Percentiles rank a stretch among this genome's conserved stretches.
These are phyloP conservation scores for Murina feae DNA, from an alignment of 2,113 vertebrate genomes.

Conservation along the genomic window DNA sequence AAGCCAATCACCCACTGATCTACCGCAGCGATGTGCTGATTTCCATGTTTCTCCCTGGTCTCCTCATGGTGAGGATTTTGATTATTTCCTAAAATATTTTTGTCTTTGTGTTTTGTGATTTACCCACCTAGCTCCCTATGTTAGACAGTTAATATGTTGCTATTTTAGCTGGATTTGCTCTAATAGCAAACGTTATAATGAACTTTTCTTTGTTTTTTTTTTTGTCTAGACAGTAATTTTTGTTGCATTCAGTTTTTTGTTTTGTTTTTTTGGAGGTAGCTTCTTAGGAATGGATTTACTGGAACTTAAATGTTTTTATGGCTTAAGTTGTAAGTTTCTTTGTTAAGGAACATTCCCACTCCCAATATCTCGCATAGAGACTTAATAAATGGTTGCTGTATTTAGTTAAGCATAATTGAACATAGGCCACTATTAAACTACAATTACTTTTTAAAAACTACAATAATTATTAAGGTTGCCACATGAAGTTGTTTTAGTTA, in stretches of 20 bases:
- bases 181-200: not conserved
- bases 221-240: not conserved
- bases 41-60: not conserved
- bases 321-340: not conserved
- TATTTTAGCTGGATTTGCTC: not conserved
- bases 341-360: not conserved
- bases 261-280: not conserved
- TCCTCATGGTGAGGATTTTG: not conserved
- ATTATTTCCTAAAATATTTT: not conserved
- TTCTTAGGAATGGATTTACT: not conserved
- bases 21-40: not conserved
- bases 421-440: not conserved
- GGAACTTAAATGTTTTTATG: not conserved
- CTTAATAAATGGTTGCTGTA: not conserved
- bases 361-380: not conserved
- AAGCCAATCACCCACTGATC: not conserved
- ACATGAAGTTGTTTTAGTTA: not conserved
- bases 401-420: slow-evolving; percentile 30
- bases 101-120: not conserved
- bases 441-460: not conserved
- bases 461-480: not conserved
- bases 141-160: not conserved
- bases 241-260: not conserved
- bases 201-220: not conserved
- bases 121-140: not conserved